Conservation (phyloP, 2,888 invertebrate genomes). For the Eupithecia subfuscata region DNA sequence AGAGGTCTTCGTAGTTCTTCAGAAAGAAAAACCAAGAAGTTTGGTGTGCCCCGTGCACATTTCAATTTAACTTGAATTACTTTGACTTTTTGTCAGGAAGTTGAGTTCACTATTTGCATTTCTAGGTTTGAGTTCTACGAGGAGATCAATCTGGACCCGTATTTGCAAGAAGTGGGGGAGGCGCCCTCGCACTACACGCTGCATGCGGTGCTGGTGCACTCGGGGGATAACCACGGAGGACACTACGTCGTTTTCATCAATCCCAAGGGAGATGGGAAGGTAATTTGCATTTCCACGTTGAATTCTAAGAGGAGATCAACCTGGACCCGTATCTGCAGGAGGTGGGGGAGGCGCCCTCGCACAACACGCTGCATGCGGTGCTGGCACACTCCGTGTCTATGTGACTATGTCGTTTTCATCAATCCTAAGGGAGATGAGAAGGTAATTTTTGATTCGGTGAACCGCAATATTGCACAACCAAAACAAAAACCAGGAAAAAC, state of each 20-base stretch:
- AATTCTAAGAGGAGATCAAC: no score
- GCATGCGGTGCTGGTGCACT: conserved; percentile 98
- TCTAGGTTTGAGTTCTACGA: conserved; percentile 97
- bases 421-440: conserved; percentile 97
- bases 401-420: conserved; percentile 99
- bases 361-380: conserved; percentile 97
- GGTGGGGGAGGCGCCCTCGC: conserved; percentile 89
- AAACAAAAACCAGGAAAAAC: background rate
- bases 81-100: background rate
- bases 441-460: conserved; percentile 71
- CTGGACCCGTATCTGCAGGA: conserved; percentile 94
- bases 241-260: conserved; percentile 99
- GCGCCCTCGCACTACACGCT: conserved; percentile 94
- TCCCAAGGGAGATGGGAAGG: conserved; percentile 93
- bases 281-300: no score
- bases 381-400: conserved; percentile 99
- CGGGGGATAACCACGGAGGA: conserved; percentile 99
- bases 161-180: conserved; percentile 90
- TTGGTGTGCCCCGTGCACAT: no score
- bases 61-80: background rate
- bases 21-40: background rate
- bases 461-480: background rate
- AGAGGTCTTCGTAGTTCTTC: background rate
- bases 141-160: conserved; percentile 93
- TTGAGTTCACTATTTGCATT: background rate